Conservation (phyloP, 2,888 invertebrate genomes). For the Anodontia alba region DNA sequence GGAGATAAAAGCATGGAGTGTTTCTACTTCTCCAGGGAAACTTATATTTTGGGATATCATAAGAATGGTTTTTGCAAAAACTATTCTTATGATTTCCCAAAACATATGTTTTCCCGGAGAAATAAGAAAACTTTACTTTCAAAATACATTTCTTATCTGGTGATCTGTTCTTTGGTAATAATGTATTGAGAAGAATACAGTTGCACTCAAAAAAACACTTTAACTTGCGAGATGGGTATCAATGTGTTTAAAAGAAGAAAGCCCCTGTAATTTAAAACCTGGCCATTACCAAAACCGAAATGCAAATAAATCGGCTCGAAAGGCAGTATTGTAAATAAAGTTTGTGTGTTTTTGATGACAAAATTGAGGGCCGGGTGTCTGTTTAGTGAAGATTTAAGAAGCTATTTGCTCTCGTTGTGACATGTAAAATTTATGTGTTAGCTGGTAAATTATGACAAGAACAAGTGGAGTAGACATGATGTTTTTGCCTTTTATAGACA, state of each 20-base stretch:
- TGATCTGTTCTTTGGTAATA: not conserved
- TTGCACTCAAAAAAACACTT: slow-evolving; percentile 11
- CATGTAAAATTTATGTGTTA: slow-evolving; percentile 18
- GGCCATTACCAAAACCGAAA: slow-evolving; percentile 4
- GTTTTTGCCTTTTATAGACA: slow-evolving; percentile 16
- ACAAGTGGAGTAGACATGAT: slow-evolving; percentile 10
- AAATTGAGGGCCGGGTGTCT: not conserved
- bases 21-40: not conserved
- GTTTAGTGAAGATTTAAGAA: slow-evolving; percentile 11
- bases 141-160: not conserved
- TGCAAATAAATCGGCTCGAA: slow-evolving; percentile 13
- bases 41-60: not conserved
- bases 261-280: slow-evolving; percentile 7
- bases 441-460: slow-evolving; percentile 8
- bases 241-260: not conserved
- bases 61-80: not conserved
- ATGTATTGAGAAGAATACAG: not conserved
- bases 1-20: not conserved
- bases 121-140: no score
- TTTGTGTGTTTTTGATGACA: slow-evolving; percentile 20
- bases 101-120: no score
- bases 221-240: not conserved
- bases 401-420: slow-evolving; percentile 13
- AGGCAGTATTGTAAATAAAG: slow-evolving; percentile 15
- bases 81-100: no score